Conservation (phyloP, 2,113 vertebrate genomes). For the Crotalus helleri region DNA sequence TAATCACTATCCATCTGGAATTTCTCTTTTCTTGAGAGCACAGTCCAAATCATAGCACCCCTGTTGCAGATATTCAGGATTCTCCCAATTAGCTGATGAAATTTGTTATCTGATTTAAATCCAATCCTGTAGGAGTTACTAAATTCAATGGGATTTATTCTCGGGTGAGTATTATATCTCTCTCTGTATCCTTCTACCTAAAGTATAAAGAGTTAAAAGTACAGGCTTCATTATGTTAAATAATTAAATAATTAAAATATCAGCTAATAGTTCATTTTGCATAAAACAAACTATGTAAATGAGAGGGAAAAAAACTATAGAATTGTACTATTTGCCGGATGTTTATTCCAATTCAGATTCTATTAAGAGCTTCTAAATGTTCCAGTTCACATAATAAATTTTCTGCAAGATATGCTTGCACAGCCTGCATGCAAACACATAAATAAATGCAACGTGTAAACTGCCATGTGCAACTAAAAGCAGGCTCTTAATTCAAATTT, state of each 20-base stretch:
- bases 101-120: background rate
- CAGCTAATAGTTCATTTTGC: background rate
- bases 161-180: background rate
- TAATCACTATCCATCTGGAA: background rate
- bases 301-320: background rate
- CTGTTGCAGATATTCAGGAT: background rate
- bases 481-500: background rate
- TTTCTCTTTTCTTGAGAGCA: background rate
- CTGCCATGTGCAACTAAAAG: background rate
- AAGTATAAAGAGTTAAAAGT: background rate
- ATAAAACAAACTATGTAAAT: background rate
- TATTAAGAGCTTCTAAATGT: background rate
- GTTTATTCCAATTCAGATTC: background rate
- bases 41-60: background rate
- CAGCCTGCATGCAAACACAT: background rate
- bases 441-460: background rate
- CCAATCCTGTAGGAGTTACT: background rate
- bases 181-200: background rate
- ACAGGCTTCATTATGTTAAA: background rate
- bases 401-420: background rate
- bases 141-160: background rate
- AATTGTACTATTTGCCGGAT: background rate
- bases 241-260: background rate
- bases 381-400: background rate
- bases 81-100: background rate